Evolutionary conservation across 2,888 invertebrate genomes (phyloP).

Genomic region (Drosophila putrida): DNA sequence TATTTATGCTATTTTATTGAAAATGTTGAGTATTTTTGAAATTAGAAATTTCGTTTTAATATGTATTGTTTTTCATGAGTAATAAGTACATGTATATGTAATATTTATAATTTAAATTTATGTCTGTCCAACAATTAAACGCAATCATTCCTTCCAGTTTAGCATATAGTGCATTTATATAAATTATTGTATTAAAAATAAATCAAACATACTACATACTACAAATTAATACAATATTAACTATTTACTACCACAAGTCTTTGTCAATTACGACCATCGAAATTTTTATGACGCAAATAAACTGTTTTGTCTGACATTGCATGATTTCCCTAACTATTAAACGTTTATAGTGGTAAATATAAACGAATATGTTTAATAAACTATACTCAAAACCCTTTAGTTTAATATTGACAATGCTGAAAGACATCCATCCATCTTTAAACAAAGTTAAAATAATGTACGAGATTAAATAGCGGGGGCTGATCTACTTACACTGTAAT

Average conservation of each 20-base stretch:
- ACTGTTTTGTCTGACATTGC: conserved; percentile 12
- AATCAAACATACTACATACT: conserved; percentile 49
- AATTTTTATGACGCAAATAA: conserved; percentile 50
- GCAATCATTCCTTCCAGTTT: conserved; percentile 78
- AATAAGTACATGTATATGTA: background rate
- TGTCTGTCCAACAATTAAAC: conserved; percentile 72
- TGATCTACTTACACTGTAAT: too few relatives aligned
- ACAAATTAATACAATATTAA: conserved; percentile 47
- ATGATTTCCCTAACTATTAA: conserved; percentile 15
- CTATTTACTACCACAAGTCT: conserved; percentile 70
- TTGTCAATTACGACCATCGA: conserved; percentile 67
- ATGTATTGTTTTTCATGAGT: conserved; percentile 10
- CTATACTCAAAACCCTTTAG: background rate
- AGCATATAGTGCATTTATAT: conserved; percentile 75
- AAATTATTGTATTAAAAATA: conserved; percentile 71
- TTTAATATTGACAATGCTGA: background rate
- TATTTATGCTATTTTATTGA: conserved; percentile 32
- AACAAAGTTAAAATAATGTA: background rate
- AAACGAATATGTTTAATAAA: conserved; percentile 16
- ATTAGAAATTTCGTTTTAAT: conserved; percentile 6
- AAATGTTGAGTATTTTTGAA: conserved; percentile 38
- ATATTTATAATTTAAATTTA: conserved; percentile 51
- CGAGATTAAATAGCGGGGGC: background rate
- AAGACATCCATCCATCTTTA: background rate
- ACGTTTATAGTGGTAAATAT: conserved; percentile 14